A percentile compares a stretch with the other conserved stretches of the same genome.
These are phyloP conservation scores for Leptopilina clavipes DNA, from an alignment of 1,140 invertebrate genomes.

Conservation along the genomic window DNA sequence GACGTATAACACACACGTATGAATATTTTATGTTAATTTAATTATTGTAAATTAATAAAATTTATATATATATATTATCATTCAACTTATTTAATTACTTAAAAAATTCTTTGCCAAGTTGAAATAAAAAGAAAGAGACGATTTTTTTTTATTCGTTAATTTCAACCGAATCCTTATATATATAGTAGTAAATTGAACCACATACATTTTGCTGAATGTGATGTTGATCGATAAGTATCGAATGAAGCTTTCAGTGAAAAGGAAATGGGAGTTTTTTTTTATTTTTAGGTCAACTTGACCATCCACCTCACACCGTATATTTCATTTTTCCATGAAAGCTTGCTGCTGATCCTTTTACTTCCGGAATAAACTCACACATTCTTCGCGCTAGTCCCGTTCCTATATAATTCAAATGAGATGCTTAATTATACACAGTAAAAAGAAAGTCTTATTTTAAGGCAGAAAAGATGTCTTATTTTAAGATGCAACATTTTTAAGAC, in stretches of 20 bases:
- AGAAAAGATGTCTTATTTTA: no score
- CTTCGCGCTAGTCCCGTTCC: not conserved
- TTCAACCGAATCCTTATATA: no score
- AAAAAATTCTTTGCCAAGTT: no score
- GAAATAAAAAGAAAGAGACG: no score
- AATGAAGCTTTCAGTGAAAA: conserved; percentile 28
- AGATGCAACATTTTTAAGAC: no score
- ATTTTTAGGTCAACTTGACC: conserved; percentile 17
- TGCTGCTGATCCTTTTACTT: conserved; percentile 24
- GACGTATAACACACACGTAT: no score
- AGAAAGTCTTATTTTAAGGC: no score
- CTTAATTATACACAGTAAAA: not conserved
- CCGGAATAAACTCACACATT: conserved; percentile 25
- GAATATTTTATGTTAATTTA: no score
- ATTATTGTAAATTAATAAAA: no score
- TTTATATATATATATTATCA: no score
- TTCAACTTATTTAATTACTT: no score
- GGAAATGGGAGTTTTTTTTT: conserved; percentile 17
- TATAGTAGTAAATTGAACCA: not conserved
- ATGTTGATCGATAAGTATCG: conserved; percentile 30
- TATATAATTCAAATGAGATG: not conserved
- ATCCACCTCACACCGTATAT: conserved; percentile 23
- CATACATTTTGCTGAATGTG: not conserved
- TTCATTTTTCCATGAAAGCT: conserved; percentile 32
- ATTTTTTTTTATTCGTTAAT: no score